Evolutionary conservation across 2,797 vertebrate genomes (phyloP).

Genomic region (Novumbra hubbsi): DNA sequence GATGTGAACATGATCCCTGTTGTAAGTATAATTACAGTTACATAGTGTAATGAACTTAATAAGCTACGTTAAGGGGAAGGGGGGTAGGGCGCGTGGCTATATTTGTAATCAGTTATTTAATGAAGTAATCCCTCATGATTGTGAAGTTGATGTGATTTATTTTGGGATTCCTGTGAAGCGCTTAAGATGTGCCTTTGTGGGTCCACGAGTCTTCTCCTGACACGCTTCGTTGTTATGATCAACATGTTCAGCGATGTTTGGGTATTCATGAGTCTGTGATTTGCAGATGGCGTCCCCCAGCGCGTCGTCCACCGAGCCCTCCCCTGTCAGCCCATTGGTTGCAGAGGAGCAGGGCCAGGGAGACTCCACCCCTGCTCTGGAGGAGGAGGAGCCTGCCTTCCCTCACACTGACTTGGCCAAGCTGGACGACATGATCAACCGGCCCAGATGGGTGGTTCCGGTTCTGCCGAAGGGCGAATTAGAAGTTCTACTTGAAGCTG

Average conservation of each 20-base stretch:
- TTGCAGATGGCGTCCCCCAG: conserved; percentile 84
- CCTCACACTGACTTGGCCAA: conserved; percentile 90
- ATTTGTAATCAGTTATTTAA: not conserved
- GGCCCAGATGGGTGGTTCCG: conserved; percentile 91
- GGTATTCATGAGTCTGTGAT: conserved; percentile 11
- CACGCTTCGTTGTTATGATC: not conserved
- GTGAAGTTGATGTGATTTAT: not conserved
- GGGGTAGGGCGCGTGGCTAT: not conserved
- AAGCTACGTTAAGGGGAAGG: conserved; percentile 4
- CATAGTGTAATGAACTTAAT: not conserved
- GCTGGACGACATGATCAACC: conserved; percentile 93
- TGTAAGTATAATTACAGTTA: not conserved
- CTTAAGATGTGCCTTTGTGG: not conserved
- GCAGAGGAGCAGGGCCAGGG: conserved; percentile 82
- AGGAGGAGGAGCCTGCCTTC: conserved; percentile 90
- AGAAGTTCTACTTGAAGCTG: conserved; percentile 93
- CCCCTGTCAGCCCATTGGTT: conserved; percentile 82
- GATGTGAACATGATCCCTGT: not conserved
- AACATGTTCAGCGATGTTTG: not conserved
- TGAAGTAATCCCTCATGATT: not conserved
- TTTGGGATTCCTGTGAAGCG: not conserved
- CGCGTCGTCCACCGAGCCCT: conserved; percentile 88
- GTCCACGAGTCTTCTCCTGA: not conserved
- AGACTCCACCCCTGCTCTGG: conserved; percentile 80
- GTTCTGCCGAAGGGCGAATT: conserved; percentile 91